Conservation (phyloP, 2,797 vertebrate species). For the Rhinoraja longicauda region DNA sequence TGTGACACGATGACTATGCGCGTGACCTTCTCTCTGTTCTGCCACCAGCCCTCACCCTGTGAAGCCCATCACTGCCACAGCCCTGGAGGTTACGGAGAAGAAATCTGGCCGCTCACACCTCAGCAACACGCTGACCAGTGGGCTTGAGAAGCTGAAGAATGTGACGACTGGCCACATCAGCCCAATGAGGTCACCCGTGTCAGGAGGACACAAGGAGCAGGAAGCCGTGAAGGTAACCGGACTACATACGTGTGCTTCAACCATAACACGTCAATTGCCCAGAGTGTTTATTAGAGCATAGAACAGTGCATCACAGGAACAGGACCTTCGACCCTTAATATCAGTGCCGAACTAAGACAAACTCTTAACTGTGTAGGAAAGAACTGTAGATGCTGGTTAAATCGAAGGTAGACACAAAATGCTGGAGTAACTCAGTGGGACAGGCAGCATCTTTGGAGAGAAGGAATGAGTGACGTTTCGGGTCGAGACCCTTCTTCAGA, state of each 20-base stretch:
- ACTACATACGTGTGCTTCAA: too few relatives aligned
- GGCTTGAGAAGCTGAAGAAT: slow-evolving; percentile 77
- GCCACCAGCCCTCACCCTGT: slow-evolving; percentile 79
- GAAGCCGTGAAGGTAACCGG: slow-evolving; percentile 68
- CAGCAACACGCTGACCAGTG: slow-evolving; percentile 63
- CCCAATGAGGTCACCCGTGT: slow-evolving; percentile 55
- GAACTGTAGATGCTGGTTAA: too few relatives aligned
- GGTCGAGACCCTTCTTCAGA: too few relatives aligned
- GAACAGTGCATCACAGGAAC: neutral
- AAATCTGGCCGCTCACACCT: slow-evolving; percentile 59
- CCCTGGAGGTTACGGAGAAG: slow-evolving; percentile 58
- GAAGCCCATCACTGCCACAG: slow-evolving; percentile 72
- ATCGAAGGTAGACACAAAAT: too few relatives aligned
- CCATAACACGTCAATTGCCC: too few relatives aligned
- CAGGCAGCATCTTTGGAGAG: too few relatives aligned
- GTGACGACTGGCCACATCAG: slow-evolving; percentile 57
- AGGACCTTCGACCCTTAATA: too few relatives aligned
- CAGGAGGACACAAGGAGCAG: slow-evolving; percentile 56
- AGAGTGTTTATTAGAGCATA: neutral
- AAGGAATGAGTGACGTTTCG: too few relatives aligned
- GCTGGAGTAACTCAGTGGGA: too few relatives aligned
- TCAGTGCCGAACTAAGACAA: too few relatives aligned
- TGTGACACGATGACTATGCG: neutral
- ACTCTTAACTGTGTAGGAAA: too few relatives aligned
- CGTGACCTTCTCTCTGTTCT: neutral